Conservation (phyloP, 2,113 vertebrate genomes). For the Cinclus cinclus region DNA sequence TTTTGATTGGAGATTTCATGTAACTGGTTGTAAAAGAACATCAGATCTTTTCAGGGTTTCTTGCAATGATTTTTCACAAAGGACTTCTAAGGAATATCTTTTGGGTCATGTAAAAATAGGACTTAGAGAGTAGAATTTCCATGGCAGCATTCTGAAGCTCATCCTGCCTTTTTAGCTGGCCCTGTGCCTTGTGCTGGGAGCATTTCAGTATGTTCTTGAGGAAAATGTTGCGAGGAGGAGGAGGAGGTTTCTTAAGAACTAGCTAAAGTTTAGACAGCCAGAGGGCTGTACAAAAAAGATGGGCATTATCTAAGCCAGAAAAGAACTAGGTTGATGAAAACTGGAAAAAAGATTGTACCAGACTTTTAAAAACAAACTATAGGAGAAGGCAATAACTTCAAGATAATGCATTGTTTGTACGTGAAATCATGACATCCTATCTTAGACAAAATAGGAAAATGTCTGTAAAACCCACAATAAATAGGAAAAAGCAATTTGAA, state of each 20-base stretch:
- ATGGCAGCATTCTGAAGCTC: constrained; percentile 49
- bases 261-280: constrained; percentile 17
- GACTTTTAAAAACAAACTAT: neutral
- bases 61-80: neutral
- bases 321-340: neutral
- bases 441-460: neutral
- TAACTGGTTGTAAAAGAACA: constrained; percentile 14
- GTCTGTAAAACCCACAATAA: neutral
- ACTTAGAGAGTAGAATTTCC: constrained; percentile 45
- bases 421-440: neutral
- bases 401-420: neutral
- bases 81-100: constrained; percentile 20
- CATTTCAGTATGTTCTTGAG: constrained; percentile 48
- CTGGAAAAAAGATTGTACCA: neutral
- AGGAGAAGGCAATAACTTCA: neutral
- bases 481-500: neutral
- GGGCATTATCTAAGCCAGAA: constrained; percentile 9
- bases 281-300: neutral
- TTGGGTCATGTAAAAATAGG: constrained; percentile 55
- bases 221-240: constrained; percentile 43
- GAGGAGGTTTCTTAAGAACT: constrained; percentile 44
- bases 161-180: constrained; percentile 45
- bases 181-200: constrained; percentile 35
- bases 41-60: neutral
- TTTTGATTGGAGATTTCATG: neutral